Base-by-base conservation (phyloP, 1,140 invertebrate genomes). In the Stegodyphus mimosarum region DNA sequence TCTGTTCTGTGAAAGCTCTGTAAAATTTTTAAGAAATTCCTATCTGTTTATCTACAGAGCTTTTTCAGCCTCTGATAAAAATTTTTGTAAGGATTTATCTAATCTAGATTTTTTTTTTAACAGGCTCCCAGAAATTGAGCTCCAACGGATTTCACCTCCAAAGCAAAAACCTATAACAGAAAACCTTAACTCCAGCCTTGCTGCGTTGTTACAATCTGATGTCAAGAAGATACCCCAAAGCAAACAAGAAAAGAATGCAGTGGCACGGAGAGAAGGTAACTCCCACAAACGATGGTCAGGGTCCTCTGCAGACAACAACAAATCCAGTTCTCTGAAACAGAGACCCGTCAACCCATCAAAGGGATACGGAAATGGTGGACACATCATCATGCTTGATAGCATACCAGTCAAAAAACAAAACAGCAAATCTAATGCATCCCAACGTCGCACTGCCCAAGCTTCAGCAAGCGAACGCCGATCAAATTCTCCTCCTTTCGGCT, bases 351-450 rank as follows among this genome's bases (percentile, higher is more conserved):
- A 70, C 7, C 60, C 70, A 15, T 74, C 80, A 13, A 83, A 48
- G 60, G 52, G 63, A n/a, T 78, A 78, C 51, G 66, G 66, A 7
- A 51, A 66, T 75, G 18, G 70, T 66, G 84, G 84, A 18, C 85
- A 75, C 33, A 81, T 86, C 6, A 80, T 86, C 71, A 80, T 86
- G 76, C 71, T 86, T 6, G 85, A 86, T 55, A 80, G 50, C 17
- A 52, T 79, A 53, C 77, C 85, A 18, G 17, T 71, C 6, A 86
- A 76, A 55, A 86, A 86, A 52, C 83, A 71, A n/a, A n/a, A 13
- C 64, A 55, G 55, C 6, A 73, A 73, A 55, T 51, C 71, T 15
- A 33, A 33, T 73, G 71, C 71, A 49, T 51, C 51, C 55, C 71
- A 52, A 11, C 18, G 11, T 17, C 48, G 70, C 33, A 72, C 10